A percentile compares a stretch with the other conserved stretches of the same genome.
phyloP scores from a whole-genome alignment of 2,797 vertebrate genomes.

The Brachyrhaphis roseni region DNA sequence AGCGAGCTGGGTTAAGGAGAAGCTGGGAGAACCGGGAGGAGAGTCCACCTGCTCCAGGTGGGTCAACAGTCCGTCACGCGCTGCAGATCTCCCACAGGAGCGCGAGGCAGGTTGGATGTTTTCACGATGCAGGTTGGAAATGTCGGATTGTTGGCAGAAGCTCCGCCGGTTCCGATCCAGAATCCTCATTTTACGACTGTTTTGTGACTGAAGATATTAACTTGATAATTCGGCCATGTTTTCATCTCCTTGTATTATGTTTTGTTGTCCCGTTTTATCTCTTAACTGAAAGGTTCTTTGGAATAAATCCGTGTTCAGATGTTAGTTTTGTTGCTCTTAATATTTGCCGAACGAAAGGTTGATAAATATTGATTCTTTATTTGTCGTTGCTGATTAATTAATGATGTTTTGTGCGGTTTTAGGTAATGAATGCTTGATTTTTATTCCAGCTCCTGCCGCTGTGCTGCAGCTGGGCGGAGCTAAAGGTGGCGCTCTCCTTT shows the following conservation, averaged over 20 bases:
- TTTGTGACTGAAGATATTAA: background rate
- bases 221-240: too few relatives aligned
- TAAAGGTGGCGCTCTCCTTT: conserved; percentile 31
- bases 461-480: conserved; percentile 40
- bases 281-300: background rate
- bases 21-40: conserved; percentile 1
- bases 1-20: background rate
- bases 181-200: too few relatives aligned
- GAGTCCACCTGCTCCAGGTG: background rate
- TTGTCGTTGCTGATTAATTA: accelerated
- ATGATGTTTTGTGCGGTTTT: background rate
- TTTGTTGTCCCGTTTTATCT: too few relatives aligned
- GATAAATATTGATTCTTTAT: accelerated
- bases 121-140: background rate
- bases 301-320: background rate
- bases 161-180: background rate
- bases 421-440: background rate
- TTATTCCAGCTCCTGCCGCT: background rate
- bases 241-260: too few relatives aligned
- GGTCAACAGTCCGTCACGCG: background rate
- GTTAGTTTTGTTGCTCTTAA: accelerated
- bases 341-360: background rate
- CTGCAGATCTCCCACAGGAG: background rate
- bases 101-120: background rate
- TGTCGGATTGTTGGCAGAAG: background rate